Conservation (phyloP, 1,140 invertebrate species). For the Calephelis virginiensis region DNA sequence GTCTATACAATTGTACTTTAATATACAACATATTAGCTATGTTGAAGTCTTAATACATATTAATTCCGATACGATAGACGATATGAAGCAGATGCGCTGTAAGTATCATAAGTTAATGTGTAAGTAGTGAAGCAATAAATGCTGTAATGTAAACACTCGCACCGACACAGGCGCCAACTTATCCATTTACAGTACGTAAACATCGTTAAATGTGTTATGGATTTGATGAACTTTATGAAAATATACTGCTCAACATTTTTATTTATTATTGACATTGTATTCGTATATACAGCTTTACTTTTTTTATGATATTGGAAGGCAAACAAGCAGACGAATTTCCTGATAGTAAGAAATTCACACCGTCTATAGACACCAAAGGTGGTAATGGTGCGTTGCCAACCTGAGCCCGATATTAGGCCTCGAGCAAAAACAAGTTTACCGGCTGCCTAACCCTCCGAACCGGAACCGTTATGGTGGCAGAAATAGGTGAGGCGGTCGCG, state of each 20-base stretch:
- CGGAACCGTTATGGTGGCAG: no score
- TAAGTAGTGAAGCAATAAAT: constrained; percentile 25
- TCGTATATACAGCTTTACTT: neutral
- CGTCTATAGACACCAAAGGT: no score
- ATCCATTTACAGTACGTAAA: constrained; percentile 50
- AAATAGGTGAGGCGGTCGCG: no score
- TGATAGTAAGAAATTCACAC: no score
- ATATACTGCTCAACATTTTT: neutral
- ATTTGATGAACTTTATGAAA: constrained; percentile 3
- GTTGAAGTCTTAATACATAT: neutral
- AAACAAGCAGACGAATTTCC: no score
- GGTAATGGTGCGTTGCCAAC: no score
- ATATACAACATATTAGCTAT: no score
- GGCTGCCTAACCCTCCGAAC: no score
- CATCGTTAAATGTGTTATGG: constrained; percentile 26
- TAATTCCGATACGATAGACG: neutral
- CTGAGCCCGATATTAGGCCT: no score
- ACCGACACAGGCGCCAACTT: constrained; percentile 35
- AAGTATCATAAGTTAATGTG: constrained; percentile 27
- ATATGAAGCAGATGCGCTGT: neutral
- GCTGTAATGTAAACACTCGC: constrained; percentile 17
- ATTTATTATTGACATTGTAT: neutral
- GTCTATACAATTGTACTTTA: no score
- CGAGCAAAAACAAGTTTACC: no score
- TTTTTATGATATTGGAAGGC: no score